Conservation (phyloP, 1,140 invertebrate genomes). For the Epicauta chinensis region DNA sequence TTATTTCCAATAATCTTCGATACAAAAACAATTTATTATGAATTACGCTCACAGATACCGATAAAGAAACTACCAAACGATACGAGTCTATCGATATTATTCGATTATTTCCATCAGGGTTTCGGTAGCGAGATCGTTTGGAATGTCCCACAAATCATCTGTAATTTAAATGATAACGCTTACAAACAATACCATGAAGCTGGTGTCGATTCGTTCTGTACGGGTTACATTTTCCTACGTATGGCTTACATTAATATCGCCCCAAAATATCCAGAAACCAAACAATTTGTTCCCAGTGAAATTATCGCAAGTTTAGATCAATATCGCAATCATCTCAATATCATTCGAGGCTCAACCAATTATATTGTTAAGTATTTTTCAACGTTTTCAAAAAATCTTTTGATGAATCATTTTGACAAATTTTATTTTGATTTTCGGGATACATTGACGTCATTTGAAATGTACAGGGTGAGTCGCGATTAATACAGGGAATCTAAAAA, state of each 20-base stretch:
- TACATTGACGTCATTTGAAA: no score
- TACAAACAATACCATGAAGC: constrained; percentile 56
- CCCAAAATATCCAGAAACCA: constrained; percentile 35
- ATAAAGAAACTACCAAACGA: constrained; percentile 49
- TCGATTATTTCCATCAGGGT: constrained; percentile 50
- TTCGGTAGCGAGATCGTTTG: constrained; percentile 38
- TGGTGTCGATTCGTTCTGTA: constrained; percentile 68
- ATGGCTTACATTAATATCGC: constrained; percentile 46
- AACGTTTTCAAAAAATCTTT: no score
- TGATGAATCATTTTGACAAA: no score
- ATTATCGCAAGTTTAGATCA: constrained; percentile 45
- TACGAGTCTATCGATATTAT: constrained; percentile 48
- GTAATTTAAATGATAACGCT: constrained; percentile 31
- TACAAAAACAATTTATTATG: constrained; percentile 62
- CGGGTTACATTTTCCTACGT: constrained; percentile 59
- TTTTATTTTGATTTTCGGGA: no score
- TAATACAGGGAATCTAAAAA: no score
- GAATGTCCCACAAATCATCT: constrained; percentile 42
- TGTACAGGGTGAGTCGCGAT: no score
- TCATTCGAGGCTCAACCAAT: constrained; percentile 51
- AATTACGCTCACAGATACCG: constrained; percentile 44
- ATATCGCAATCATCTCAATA: constrained; percentile 54
- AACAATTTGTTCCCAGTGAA: constrained; percentile 47
- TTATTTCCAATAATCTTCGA: constrained; percentile 66
- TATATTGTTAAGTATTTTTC: no score